Evolutionary conservation across 2,888 invertebrate genomes (phyloP).

Genomic region (Drosophila planitibia): DNA sequence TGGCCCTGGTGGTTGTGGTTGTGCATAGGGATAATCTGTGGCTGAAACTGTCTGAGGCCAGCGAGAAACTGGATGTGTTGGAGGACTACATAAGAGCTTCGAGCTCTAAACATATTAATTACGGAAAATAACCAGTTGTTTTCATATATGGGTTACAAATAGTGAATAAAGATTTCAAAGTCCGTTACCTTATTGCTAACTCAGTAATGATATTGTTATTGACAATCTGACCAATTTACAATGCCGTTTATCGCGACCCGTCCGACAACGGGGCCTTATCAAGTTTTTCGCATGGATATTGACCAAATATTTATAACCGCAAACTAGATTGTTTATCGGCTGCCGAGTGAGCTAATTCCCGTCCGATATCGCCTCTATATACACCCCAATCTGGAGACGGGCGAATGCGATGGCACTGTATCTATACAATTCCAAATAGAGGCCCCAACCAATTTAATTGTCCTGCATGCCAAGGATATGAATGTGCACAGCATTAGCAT

Average conservation of each 20-base stretch:
- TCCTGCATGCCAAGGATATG: conserved; percentile 76
- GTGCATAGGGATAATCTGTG: conserved; percentile 66
- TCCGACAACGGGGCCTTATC: conserved; percentile 19
- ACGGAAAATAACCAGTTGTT: background rate
- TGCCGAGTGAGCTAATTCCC: conserved; percentile 75
- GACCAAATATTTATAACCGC: conserved; percentile 51
- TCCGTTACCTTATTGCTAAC: background rate
- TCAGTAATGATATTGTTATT: conserved; percentile 17
- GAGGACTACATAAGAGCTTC: conserved; percentile 61
- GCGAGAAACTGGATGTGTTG: conserved; percentile 67
- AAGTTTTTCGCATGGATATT: conserved; percentile 41
- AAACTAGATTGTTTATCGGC: conserved; percentile 76
- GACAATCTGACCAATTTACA: conserved; percentile 17
- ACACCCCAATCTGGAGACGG: conserved; percentile 69
- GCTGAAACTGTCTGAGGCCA: conserved; percentile 64
- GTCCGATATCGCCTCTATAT: conserved; percentile 75
- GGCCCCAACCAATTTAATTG: conserved; percentile 75
- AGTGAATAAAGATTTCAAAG: conserved; percentile 5
- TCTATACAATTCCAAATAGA: conserved; percentile 79
- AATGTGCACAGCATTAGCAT: conserved; percentile 76
- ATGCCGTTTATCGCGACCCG: conserved; percentile 4
- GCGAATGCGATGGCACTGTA: conserved; percentile 73
- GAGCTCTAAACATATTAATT: background rate
- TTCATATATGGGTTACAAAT: background rate
- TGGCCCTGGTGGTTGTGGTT: conserved; percentile 69